Evolutionary conservation across 2,888 invertebrate genomes (phyloP).

Genomic region (Sylvicola cinctus): DNA sequence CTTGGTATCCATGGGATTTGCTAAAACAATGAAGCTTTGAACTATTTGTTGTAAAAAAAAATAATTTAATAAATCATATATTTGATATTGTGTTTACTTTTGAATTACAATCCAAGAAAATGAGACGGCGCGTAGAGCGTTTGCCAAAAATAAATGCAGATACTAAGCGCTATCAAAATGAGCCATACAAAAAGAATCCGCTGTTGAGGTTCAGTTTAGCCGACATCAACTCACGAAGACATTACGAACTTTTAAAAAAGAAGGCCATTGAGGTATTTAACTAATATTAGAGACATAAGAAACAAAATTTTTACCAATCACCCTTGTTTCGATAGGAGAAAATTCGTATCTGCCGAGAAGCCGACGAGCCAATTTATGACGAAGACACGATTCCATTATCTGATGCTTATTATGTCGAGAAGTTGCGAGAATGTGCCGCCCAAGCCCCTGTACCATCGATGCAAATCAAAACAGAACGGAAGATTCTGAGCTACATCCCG

Average conservation of each 20-base stretch:
- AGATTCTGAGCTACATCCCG: slow-evolving; percentile 35
- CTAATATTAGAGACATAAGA: background rate
- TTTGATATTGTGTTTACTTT: no score
- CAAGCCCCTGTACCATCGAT: slow-evolving; percentile 37
- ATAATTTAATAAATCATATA: no score
- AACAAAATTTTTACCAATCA: background rate
- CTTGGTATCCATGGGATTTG: no score
- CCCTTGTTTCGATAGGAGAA: slow-evolving; percentile 12
- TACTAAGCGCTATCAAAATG: no score
- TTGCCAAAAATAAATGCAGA: no score
- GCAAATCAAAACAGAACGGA: slow-evolving; percentile 36
- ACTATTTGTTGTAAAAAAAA: no score
- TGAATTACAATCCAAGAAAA: no score
- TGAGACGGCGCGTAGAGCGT: no score
- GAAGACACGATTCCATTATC: slow-evolving; percentile 28
- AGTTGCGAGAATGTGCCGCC: slow-evolving; percentile 34
- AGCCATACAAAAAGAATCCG: slow-evolving; percentile 11
- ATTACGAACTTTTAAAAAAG: slow-evolving; percentile 12
- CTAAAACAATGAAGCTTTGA: no score
- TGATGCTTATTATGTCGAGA: slow-evolving; percentile 30
- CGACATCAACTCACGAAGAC: slow-evolving; percentile 19
- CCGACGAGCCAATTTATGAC: slow-evolving; percentile 14
- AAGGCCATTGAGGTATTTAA: slow-evolving; percentile 13
- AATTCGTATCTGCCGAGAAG: slow-evolving; percentile 14
- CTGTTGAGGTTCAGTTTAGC: slow-evolving; percentile 19